Evolutionary conservation across 2,113 vertebrate genomes (phyloP).

Genomic region (Coptodon bakossiorum): DNA sequence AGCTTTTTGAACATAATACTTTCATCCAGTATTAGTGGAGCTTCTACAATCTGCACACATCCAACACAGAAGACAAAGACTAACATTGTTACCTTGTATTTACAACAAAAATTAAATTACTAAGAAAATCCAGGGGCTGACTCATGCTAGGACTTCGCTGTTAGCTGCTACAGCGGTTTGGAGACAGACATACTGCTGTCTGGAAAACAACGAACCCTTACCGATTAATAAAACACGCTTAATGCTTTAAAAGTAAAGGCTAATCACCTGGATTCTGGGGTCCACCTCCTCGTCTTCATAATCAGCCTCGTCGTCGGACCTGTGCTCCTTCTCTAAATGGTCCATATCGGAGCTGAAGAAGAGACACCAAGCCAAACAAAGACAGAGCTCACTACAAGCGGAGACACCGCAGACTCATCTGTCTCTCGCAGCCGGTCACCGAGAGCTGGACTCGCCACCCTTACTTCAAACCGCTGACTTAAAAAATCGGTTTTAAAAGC

Average conservation of each 20-base stretch:
- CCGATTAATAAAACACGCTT: background rate
- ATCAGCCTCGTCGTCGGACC: constrained; percentile 67
- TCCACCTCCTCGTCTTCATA: constrained; percentile 86
- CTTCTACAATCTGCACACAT: rapidly evolving
- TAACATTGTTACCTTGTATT: background rate
- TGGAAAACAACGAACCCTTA: background rate
- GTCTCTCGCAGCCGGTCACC: background rate
- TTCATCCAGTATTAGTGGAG: background rate
- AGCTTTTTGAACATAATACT: background rate
- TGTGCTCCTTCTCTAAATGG: constrained; percentile 44
- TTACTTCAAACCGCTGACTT: background rate
- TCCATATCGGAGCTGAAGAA: constrained; percentile 55
- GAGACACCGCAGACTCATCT: background rate
- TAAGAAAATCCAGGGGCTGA: background rate
- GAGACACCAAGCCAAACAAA: constrained; percentile 46
- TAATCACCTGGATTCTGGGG: constrained; percentile 85
- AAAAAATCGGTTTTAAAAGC: background rate
- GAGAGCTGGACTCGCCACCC: background rate
- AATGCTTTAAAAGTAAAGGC: background rate
- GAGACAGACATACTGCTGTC: background rate
- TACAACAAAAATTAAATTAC: background rate
- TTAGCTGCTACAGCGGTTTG: background rate
- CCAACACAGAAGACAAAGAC: background rate
- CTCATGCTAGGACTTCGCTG: background rate
- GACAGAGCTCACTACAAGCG: background rate